phyloP scores from a whole-genome alignment of 2,888 invertebrate genomes.

The Caenorhabditis zanzibari region DNA sequence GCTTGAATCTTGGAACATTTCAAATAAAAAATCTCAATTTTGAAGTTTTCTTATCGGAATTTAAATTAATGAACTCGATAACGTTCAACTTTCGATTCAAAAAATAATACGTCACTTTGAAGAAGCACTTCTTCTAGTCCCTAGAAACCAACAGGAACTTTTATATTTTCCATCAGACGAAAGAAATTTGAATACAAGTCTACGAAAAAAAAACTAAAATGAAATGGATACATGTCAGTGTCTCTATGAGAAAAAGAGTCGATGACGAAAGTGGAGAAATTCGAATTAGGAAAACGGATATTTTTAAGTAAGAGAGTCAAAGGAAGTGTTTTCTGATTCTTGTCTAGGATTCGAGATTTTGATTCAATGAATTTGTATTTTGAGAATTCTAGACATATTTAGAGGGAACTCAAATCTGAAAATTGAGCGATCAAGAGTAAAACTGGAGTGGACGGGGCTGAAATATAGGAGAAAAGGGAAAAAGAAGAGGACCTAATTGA shows the following conservation, averaged over 20 bases:
- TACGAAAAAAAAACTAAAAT: conserved; percentile 2
- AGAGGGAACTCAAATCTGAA: not conserved
- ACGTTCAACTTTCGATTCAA: too few relatives aligned
- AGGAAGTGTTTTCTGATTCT: not conserved
- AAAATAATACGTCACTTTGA: not conserved
- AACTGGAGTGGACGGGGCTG: not conserved
- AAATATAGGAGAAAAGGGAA: not conserved
- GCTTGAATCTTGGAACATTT: too few relatives aligned
- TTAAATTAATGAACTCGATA: too few relatives aligned
- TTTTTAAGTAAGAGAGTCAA: not conserved
- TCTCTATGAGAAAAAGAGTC: not conserved
- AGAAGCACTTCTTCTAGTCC: not conserved
- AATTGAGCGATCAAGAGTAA: not conserved
- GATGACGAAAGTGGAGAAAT: conserved; percentile 20
- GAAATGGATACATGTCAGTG: conserved; percentile 39
- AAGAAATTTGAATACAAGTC: conserved; percentile 3
- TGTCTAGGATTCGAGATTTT: not conserved
- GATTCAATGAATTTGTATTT: not conserved
- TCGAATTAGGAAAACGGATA: conserved; percentile 51
- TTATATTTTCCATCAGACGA: not conserved
- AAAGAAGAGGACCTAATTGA: conserved; percentile 38
- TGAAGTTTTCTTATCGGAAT: too few relatives aligned
- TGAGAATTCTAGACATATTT: not conserved
- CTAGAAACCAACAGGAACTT: conserved; percentile 1
- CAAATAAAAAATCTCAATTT: too few relatives aligned